Percentiles rank a stretch among this genome's conserved stretches.
phyloP scores from a whole-genome alignment of 2,797 vertebrate genomes.

The Cirrhinus mrigala region DNA sequence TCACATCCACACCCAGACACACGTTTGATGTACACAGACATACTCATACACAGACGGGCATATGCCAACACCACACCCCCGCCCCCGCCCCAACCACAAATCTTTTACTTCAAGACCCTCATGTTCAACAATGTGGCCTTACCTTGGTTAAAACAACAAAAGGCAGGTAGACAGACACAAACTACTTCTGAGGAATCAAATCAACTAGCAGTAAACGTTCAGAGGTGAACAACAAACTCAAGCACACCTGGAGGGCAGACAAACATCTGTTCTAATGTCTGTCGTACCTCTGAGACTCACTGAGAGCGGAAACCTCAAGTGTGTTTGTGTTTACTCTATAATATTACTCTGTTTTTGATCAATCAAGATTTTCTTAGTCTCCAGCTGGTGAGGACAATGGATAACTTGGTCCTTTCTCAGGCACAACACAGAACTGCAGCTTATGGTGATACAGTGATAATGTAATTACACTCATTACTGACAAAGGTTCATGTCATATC shows the following conservation, averaged over 20 bases:
- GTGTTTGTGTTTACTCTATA: not conserved
- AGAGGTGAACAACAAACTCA: not conserved
- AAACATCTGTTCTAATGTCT: conserved; percentile 39
- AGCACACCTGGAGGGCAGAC: conserved; percentile 27
- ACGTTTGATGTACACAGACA: conserved; percentile 19
- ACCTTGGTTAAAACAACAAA: conserved; percentile 4
- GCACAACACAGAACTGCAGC: not conserved
- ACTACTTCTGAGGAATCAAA: conserved; percentile 17
- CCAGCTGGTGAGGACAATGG: conserved; percentile 4
- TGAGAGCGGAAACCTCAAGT: not conserved
- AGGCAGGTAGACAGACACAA: not conserved
- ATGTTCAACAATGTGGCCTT: conserved; percentile 1
- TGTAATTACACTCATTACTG: conserved; percentile 14
- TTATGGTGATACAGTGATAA: not conserved
- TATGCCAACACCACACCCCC: conserved; percentile 40
- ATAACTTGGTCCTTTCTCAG: not conserved
- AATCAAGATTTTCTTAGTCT: not conserved
- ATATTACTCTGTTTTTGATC: conserved; percentile 9
- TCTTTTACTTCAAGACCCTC: conserved; percentile 32
- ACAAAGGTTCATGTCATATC: conserved; percentile 9
- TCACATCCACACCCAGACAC: conserved; percentile 11
- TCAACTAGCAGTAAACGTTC: not conserved
- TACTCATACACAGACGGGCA: conserved; percentile 27
- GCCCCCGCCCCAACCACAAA: conserved; percentile 20
- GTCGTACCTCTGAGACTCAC: not conserved